A percentile compares a stretch with the other conserved stretches of the same genome.
phyloP scores from a whole-genome alignment of 2,888 invertebrate species.

The Philopedon plagiatum region DNA sequence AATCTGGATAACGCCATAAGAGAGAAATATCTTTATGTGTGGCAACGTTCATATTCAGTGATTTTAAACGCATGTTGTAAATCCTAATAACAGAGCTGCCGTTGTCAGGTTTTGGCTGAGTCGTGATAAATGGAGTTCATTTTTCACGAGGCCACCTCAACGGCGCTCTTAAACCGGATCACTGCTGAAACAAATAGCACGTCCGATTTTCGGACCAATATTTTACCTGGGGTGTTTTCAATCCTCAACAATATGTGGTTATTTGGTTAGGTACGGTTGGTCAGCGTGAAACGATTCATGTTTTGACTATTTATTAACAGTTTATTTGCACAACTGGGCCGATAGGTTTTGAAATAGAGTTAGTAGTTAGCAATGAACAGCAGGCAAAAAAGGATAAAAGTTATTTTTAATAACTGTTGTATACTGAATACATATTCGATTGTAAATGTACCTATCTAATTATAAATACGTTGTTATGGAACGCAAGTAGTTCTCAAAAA shows the following conservation, averaged over 20 bases:
- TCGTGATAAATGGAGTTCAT: constrained; percentile 60
- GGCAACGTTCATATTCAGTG: constrained; percentile 50
- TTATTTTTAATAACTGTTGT: too few species aligned
- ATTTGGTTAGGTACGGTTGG: background rate
- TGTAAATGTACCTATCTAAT: too few species aligned
- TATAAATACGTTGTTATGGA: too few species aligned
- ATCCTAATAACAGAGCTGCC: constrained; percentile 53
- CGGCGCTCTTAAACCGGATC: constrained; percentile 25
- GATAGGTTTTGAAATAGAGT: too few species aligned
- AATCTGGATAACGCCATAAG: constrained; percentile 28
- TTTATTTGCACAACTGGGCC: background rate
- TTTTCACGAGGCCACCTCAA: constrained; percentile 54
- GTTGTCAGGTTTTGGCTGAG: constrained; percentile 55
- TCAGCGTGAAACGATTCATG: background rate
- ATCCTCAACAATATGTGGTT: constrained; percentile 6
- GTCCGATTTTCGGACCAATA: constrained; percentile 22
- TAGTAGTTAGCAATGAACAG: too few species aligned
- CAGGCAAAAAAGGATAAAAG: too few species aligned
- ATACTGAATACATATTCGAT: too few species aligned
- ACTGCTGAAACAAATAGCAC: constrained; percentile 32
- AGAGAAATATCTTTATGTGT: constrained; percentile 49
- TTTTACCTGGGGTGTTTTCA: constrained; percentile 25
- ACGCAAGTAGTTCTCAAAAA: too few species aligned
- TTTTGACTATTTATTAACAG: background rate
- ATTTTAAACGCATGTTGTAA: constrained; percentile 53